phyloP scores from a whole-genome alignment of 2,797 vertebrate genomes.

The Protosalanx chinensis region DNA sequence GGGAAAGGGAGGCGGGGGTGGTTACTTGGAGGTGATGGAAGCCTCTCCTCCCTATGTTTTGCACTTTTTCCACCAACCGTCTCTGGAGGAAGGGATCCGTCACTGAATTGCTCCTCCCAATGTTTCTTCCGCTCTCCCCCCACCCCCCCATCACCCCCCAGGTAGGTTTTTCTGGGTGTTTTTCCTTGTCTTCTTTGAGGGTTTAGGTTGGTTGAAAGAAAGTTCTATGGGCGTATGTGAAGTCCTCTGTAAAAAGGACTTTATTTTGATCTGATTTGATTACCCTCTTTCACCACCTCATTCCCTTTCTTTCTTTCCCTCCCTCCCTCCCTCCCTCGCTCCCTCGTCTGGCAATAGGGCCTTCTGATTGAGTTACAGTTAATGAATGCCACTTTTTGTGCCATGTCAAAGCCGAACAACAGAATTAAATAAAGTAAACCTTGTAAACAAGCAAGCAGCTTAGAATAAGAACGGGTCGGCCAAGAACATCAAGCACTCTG shows the following conservation, averaged over 20 bases:
- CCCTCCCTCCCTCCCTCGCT: neutral
- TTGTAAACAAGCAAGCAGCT: neutral
- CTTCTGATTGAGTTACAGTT: constrained; percentile 13
- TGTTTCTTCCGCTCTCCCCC: no score
- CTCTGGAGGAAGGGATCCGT: no score
- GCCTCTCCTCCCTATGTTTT: neutral
- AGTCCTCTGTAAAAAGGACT: no score
- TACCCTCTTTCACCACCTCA: neutral
- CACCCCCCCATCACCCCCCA: no score
- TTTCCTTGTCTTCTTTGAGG: no score
- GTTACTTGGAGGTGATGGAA: neutral
- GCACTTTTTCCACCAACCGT: no score
- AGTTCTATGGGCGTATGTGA: no score
- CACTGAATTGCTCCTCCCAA: no score
- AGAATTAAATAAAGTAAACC: neutral
- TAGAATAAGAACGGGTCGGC: neutral
- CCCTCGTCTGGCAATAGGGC: neutral
- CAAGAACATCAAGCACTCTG: neutral
- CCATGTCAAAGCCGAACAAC: neutral
- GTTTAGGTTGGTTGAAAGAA: no score
- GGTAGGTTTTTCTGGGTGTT: no score
- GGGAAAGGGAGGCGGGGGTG: no score
- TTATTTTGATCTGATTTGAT: no score
- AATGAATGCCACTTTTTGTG: constrained; percentile 18
- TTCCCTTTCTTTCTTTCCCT: neutral